A percentile compares a stretch with the other conserved stretches of the same genome.
Evolutionary conservation across 1,140 invertebrate genomes (phyloP).

Genomic region (Pseudobourletiella spinata): DNA sequence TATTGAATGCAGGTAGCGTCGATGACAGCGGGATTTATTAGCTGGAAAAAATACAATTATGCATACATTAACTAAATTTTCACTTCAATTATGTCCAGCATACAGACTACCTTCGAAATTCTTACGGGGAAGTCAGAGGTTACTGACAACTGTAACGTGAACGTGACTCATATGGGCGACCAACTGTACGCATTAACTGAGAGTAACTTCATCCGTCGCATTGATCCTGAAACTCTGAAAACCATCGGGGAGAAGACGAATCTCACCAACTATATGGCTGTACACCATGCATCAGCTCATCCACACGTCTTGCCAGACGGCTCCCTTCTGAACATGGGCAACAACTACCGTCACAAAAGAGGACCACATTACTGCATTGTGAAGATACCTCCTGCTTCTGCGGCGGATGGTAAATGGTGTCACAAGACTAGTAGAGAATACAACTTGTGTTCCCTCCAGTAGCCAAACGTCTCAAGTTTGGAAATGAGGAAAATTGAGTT

Average conservation of each 20-base stretch:
- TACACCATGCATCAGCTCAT: constrained; percentile 40
- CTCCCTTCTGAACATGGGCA: constrained; percentile 41
- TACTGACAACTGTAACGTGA: constrained; percentile 43
- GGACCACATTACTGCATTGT: constrained; percentile 32
- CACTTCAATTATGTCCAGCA: neutral
- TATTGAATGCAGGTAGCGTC: too few species aligned
- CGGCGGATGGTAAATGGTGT: constrained; percentile 11
- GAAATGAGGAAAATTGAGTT: neutral
- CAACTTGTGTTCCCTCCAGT: too few species aligned
- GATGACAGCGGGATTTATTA: too few species aligned
- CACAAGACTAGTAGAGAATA: neutral
- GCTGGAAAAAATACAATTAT: neutral
- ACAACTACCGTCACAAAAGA: constrained; percentile 12
- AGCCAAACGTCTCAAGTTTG: too few species aligned
- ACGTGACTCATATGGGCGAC: constrained; percentile 40
- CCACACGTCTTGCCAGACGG: constrained; percentile 42
- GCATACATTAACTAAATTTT: neutral
- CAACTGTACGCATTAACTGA: constrained; percentile 45
- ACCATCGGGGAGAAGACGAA: constrained; percentile 38
- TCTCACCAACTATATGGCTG: constrained; percentile 36
- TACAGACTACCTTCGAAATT: neutral
- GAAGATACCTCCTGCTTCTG: constrained; percentile 31
- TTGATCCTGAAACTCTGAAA: constrained; percentile 42
- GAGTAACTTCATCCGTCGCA: constrained; percentile 39
- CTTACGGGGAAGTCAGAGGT: neutral